Evolutionary conservation across 64 coral and sea anemone genomes (phyloP).

Genomic region (Orbicella faveolata): DNA sequence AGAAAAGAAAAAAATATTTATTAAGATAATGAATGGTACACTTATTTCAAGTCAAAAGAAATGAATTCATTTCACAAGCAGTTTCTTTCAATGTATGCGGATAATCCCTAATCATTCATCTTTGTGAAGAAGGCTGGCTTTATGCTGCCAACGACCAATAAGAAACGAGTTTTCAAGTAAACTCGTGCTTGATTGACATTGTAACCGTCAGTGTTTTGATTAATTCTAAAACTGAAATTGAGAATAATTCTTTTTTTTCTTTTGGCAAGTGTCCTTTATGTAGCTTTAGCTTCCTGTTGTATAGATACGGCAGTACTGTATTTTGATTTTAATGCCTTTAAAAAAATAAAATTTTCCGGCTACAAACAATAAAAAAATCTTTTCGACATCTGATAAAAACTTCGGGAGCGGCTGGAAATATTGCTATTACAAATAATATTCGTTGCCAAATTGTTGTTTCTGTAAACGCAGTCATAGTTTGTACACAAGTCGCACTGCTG

Average conservation of each 20-base stretch:
- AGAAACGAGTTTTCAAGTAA: not conserved
- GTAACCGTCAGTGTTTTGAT: not conserved
- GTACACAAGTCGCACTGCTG: no score
- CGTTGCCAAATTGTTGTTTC: no score
- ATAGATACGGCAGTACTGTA: not conserved
- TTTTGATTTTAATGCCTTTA: not conserved
- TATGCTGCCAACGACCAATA: not conserved
- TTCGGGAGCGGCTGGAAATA: no score
- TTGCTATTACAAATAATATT: no score
- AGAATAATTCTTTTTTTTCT: not conserved
- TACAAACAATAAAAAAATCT: not conserved
- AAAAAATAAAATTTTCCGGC: not conserved
- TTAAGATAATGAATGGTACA: constrained; percentile 22
- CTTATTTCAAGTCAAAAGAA: constrained; percentile 8
- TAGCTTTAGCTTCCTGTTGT: not conserved
- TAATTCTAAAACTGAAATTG: constrained; percentile 25
- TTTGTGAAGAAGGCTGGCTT: not conserved
- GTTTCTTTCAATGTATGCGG: not conserved
- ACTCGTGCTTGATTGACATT: constrained; percentile 28
- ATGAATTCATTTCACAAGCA: constrained; percentile 18
- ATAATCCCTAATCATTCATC: not conserved
- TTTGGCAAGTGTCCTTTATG: constrained; percentile 15
- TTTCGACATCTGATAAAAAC: no score
- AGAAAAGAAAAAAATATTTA: constrained; percentile 10
- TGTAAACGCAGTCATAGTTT: no score